Conservation (phyloP, 2,888 invertebrate species). For the Graphium colonna region DNA sequence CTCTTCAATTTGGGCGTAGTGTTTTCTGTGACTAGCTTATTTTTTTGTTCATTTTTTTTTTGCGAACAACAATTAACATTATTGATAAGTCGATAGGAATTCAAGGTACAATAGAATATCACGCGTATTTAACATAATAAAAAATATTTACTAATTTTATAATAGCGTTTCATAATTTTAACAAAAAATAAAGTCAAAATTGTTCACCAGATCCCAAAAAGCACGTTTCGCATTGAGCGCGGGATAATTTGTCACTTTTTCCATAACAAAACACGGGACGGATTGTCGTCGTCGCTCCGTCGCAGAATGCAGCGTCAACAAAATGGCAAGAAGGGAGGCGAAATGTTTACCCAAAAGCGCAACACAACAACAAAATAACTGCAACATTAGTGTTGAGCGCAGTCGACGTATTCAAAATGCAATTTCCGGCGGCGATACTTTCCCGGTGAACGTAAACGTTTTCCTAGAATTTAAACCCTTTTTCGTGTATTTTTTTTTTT, state of each 20-base stretch:
- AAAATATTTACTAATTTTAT: too few species aligned
- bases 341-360: constrained; percentile 16
- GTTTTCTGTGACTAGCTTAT: too few species aligned
- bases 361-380: constrained; percentile 24
- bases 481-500: constrained; percentile 17
- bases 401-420: constrained; percentile 25
- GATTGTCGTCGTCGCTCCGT: neutral
- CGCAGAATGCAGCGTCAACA: constrained; percentile 11
- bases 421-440: constrained; percentile 23
- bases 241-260: constrained; percentile 7
- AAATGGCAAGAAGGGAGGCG: constrained; percentile 7
- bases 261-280: neutral
- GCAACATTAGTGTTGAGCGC: constrained; percentile 24
- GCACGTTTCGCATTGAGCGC: too few species aligned
- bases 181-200: too few species aligned
- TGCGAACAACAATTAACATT: too few species aligned
- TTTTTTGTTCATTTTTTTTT: too few species aligned
- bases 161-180: too few species aligned
- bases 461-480: constrained; percentile 21
- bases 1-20: too few species aligned
- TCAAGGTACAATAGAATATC: too few species aligned
- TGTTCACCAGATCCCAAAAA: too few species aligned
- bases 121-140: too few species aligned
- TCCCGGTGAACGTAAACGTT: constrained; percentile 18
- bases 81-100: too few species aligned